Percentiles rank a stretch among this genome's conserved stretches.
Evolutionary conservation across 2,888 invertebrate species (phyloP).

Genomic region (Heteromurus nitidus): DNA sequence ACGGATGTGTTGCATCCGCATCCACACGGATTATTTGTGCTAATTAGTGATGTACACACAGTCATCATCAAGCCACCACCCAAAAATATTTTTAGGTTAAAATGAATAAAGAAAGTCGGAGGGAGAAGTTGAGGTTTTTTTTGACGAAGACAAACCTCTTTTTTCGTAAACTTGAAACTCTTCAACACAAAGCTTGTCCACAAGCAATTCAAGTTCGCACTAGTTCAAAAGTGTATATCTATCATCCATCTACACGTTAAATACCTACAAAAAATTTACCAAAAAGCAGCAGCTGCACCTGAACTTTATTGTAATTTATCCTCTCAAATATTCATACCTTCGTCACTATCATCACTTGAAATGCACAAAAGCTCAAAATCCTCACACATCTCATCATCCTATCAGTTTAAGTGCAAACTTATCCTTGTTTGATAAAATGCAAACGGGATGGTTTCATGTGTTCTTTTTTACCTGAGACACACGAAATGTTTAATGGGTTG

Average conservation of each 20-base stretch:
- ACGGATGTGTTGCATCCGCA: not conserved
- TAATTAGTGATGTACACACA: not conserved
- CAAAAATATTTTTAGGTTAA: not conserved
- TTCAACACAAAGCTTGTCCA: too few relatives aligned
- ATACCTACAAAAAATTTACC: not conserved
- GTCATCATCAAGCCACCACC: not conserved
- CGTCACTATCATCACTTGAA: not conserved
- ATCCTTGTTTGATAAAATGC: not conserved
- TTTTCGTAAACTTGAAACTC: not conserved
- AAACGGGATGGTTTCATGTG: not conserved
- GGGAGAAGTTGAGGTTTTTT: not conserved
- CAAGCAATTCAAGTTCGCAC: too few relatives aligned
- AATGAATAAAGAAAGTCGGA: not conserved
- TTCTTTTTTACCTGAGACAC: not conserved
- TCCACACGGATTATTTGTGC: not conserved
- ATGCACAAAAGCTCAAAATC: not conserved
- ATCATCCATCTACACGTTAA: not conserved
- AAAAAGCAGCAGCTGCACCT: not conserved
- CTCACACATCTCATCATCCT: not conserved
- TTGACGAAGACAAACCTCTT: not conserved
- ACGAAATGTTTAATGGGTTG: not conserved
- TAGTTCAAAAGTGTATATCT: too few relatives aligned
- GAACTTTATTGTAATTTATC: not conserved
- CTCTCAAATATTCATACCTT: not conserved
- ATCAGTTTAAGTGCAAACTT: not conserved